Percentiles rank a stretch among this genome's conserved stretches.
phyloP scores from a whole-genome alignment of 1,140 invertebrate genomes.

The Drosophila arizonae region DNA sequence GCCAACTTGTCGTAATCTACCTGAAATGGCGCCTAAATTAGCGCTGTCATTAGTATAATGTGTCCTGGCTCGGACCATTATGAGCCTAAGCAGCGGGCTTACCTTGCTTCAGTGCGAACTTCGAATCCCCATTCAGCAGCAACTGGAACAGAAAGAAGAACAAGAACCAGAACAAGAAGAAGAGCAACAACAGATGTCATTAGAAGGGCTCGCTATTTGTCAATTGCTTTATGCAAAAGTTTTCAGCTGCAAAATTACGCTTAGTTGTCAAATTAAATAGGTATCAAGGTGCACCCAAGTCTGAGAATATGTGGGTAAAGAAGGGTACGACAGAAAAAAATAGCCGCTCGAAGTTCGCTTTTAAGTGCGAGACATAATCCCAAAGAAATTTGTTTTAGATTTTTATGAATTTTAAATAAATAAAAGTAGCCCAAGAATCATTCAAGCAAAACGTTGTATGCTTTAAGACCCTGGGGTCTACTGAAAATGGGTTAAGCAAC shows the following conservation, averaged over 20 bases:
- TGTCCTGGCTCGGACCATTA: slow-evolving; percentile 11
- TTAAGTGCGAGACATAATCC: no score
- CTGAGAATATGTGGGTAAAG: slow-evolving; percentile 21
- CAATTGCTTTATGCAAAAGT: slow-evolving; percentile 54
- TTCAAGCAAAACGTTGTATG: not conserved
- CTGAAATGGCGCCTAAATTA: slow-evolving; percentile 58
- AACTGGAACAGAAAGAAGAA: no score
- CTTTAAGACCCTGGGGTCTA: no score
- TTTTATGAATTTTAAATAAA: not conserved
- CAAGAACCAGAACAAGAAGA: slow-evolving; percentile 34
- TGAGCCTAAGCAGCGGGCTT: slow-evolving; percentile 10
- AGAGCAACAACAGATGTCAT: slow-evolving; percentile 11
- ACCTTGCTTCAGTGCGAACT: slow-evolving; percentile 17
- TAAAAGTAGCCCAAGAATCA: not conserved
- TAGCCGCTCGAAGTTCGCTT: no score
- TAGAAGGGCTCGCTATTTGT: slow-evolving; percentile 23
- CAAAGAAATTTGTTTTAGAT: no score
- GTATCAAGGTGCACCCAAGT: slow-evolving; percentile 74
- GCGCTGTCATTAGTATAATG: slow-evolving; percentile 55
- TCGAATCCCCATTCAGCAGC: not conserved
- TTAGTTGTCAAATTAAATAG: slow-evolving; percentile 45
- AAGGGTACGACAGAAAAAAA: no score
- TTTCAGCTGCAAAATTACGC: slow-evolving; percentile 30
- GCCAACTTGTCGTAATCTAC: slow-evolving; percentile 38
- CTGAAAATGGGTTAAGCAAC: no score